A percentile compares a stretch with the other conserved stretches of the same genome.
Conservation (phyloP, 2,888 invertebrate genomes). For the Conus canariensis region DNA sequence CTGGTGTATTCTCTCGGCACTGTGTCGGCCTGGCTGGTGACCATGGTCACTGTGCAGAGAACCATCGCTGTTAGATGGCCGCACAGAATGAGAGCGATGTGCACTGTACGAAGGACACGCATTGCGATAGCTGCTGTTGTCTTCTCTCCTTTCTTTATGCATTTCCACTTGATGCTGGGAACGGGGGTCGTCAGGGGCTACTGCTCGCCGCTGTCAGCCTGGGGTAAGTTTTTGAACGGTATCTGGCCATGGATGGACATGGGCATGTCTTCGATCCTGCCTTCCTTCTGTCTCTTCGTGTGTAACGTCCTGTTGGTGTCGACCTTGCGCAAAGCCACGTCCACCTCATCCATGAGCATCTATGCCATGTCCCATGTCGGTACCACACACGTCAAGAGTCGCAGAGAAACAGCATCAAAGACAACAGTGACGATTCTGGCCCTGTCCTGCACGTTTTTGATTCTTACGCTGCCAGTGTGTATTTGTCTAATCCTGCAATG, state of each 20-base stretch:
- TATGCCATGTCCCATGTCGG: background rate
- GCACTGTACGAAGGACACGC: background rate
- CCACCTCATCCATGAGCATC: background rate
- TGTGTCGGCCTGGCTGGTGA: constrained; percentile 12
- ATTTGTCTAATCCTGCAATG: background rate
- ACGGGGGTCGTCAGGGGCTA: background rate
- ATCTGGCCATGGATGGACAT: background rate
- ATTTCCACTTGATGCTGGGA: background rate
- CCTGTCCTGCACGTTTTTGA: background rate
- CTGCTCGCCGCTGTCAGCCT: background rate
- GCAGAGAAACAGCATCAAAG: background rate
- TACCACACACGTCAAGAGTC: background rate
- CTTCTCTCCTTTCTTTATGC: background rate
- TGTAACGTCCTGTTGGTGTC: background rate
- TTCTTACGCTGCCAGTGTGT: background rate
- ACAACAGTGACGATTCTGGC: background rate
- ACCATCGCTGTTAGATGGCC: background rate
- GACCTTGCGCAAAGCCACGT: background rate
- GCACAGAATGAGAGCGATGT: background rate
- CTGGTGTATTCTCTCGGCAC: background rate
- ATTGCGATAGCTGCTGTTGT: background rate
- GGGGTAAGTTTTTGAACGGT: background rate
- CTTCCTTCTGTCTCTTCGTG: background rate
- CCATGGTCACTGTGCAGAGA: background rate
- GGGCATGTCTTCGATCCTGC: background rate